Evolutionary conservation across 1,140 invertebrate genomes (phyloP).

Genomic region (Ephestia elutella): DNA sequence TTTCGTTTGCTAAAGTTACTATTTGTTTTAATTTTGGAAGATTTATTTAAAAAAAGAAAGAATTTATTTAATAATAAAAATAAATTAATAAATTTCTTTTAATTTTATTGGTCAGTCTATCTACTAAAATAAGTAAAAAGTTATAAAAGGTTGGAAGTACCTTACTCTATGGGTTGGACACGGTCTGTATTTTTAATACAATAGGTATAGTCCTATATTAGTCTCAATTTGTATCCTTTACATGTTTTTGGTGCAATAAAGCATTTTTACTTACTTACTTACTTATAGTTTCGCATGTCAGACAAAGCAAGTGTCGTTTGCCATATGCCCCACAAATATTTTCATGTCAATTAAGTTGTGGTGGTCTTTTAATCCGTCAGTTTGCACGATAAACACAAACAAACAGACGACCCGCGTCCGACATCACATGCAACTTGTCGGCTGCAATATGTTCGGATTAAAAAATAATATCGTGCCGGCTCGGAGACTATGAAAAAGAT

Average conservation of each 20-base stretch:
- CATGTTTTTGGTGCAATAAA: too few species aligned
- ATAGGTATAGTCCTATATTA: too few species aligned
- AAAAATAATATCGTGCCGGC: slow-evolving; percentile 54
- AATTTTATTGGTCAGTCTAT: too few species aligned
- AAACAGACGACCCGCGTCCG: slow-evolving; percentile 28
- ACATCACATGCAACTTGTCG: slow-evolving; percentile 37
- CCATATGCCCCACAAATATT: slow-evolving; percentile 12
- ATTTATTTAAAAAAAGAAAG: too few species aligned
- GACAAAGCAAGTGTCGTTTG: not conserved
- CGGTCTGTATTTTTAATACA: too few species aligned
- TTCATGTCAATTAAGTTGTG: slow-evolving; percentile 11
- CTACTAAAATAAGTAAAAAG: too few species aligned
- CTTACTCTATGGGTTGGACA: too few species aligned
- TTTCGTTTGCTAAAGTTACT: not conserved
- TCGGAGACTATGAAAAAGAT: slow-evolving; percentile 17
- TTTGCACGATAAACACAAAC: slow-evolving; percentile 39
- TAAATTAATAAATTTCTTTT: too few species aligned
- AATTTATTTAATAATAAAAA: too few species aligned
- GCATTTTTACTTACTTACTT: too few species aligned
- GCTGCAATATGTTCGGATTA: slow-evolving; percentile 64
- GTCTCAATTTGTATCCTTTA: too few species aligned
- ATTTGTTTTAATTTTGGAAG: not conserved
- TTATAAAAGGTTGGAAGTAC: too few species aligned
- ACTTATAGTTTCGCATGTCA: not conserved
- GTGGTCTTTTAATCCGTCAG: slow-evolving; percentile 24